Conservation (phyloP, 92 coral and sea anemone species). For the Porites cylindrica region DNA sequence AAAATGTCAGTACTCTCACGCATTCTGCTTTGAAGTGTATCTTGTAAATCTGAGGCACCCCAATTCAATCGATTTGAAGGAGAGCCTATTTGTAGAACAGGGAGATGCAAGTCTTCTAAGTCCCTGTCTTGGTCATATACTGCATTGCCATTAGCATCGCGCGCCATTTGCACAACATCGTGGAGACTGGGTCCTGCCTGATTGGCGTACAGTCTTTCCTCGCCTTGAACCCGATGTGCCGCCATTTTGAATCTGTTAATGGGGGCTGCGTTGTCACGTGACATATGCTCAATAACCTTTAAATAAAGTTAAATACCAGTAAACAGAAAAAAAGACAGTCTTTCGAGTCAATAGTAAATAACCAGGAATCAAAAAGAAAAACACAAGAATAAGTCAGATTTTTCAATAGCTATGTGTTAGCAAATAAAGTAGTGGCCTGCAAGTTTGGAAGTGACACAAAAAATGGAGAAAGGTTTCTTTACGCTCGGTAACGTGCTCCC, state of each 20-base stretch:
- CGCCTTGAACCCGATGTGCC: constrained; percentile 31
- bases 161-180: constrained; percentile 31
- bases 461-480: no score
- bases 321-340: no score
- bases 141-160: constrained; percentile 29
- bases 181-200: constrained; percentile 43
- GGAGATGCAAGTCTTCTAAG: constrained; percentile 32
- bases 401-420: no score
- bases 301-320: background rate
- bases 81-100: constrained; percentile 30
- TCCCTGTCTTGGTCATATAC: constrained; percentile 19
- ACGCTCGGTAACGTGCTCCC: no score
- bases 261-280: constrained; percentile 21
- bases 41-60: constrained; percentile 28
- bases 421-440: no score
- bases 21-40: constrained; percentile 57
- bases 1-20: constrained; percentile 80
- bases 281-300: background rate
- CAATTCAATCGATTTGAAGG: constrained; percentile 11
- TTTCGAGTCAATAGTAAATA: no score
- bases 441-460: no score
- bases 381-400: no score
- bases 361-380: no score
- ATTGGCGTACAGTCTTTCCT: constrained; percentile 25
- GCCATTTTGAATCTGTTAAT: constrained; percentile 37